phyloP scores from a whole-genome alignment of 2,113 vertebrate genomes.

The Terrapene triunguis region DNA sequence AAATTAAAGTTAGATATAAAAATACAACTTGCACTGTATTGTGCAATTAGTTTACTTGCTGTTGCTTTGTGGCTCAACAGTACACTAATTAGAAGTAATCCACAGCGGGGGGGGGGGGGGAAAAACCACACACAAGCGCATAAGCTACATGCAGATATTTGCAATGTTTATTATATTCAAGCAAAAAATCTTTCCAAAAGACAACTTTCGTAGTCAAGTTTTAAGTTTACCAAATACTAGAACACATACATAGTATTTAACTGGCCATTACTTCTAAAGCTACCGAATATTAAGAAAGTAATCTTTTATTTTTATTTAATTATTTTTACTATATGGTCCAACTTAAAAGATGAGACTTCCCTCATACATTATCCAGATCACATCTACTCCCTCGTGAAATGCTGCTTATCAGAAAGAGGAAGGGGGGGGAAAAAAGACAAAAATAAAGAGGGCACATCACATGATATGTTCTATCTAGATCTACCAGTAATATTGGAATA shows the following conservation, averaged over 20 bases:
- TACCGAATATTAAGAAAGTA: not conserved
- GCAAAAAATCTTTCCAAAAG: not conserved
- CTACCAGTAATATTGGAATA: not conserved
- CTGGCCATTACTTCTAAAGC: not conserved
- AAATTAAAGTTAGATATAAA: constrained; percentile 4
- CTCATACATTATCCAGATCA: not conserved
- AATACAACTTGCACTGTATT: not conserved
- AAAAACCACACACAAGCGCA: not conserved
- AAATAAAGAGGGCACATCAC: not conserved
- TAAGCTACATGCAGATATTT: not conserved
- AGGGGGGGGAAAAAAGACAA: not conserved
- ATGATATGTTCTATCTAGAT: too few species aligned
- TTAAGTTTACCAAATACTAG: not conserved
- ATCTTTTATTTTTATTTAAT: constrained; percentile 7
- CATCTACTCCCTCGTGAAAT: constrained; percentile 22
- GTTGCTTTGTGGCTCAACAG: not conserved
- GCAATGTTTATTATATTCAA: not conserved
- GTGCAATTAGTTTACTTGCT: not conserved
- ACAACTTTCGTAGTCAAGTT: not conserved
- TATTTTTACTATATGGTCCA: not conserved
- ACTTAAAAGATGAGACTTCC: not conserved
- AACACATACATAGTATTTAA: not conserved
- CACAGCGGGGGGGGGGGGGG: not conserved
- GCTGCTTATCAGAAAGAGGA: not conserved
- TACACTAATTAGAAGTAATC: not conserved